Evolutionary conservation across 2,113 vertebrate genomes (phyloP).

Genomic region (Clarias batrachus): DNA sequence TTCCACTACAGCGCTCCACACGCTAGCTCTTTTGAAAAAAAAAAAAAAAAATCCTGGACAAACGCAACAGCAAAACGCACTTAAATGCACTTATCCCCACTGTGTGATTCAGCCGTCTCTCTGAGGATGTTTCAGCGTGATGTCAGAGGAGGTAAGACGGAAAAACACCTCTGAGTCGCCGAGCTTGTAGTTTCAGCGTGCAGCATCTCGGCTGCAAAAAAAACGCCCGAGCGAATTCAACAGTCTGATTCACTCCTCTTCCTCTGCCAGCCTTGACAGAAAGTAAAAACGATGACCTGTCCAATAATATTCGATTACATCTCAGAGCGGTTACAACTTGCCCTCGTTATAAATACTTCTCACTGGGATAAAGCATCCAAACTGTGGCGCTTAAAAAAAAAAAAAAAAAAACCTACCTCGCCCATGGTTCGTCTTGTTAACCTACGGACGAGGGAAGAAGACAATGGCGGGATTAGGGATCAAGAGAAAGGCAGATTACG

Average conservation of each 20-base stretch:
- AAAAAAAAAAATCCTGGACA: not conserved
- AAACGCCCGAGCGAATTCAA: not conserved
- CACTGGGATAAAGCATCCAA: constrained; percentile 40
- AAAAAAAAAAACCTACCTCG: constrained; percentile 16
- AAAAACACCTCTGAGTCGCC: constrained; percentile 6
- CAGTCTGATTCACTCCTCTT: constrained; percentile 16
- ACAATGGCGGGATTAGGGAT: constrained; percentile 42
- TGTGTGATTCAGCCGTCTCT: constrained; percentile 4
- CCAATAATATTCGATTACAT: constrained; percentile 53
- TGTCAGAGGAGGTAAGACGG: not conserved
- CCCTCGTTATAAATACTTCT: constrained; percentile 47
- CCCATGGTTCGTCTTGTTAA: constrained; percentile 34
- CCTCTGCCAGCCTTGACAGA: constrained; percentile 4
- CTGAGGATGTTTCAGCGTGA: not conserved
- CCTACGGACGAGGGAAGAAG: constrained; percentile 22
- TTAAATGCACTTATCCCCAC: not conserved
- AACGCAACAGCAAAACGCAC: not conserved
- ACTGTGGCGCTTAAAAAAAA: constrained; percentile 10
- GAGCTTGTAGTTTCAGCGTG: not conserved
- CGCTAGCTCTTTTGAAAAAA: not conserved
- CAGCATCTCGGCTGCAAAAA: constrained; percentile 5
- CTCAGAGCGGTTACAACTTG: constrained; percentile 46
- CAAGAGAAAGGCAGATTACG: constrained; percentile 28
- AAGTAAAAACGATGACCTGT: constrained; percentile 20
- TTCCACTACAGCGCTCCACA: not conserved